Conservation (phyloP, 2,113 vertebrate genomes). For the Cyprinodon variegatus region DNA sequence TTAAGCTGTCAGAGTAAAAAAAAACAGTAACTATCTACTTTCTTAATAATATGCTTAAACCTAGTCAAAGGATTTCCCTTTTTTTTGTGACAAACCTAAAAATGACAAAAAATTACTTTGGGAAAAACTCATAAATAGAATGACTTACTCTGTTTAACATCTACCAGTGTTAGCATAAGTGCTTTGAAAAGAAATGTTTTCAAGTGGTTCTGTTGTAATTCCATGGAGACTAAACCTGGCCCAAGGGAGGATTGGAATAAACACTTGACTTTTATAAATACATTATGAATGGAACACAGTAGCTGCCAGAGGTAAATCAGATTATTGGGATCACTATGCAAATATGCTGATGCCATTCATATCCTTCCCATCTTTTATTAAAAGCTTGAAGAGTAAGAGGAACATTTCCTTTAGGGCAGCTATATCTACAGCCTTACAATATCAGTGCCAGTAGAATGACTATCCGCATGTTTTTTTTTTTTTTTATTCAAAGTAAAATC, state of each 20-base stretch:
- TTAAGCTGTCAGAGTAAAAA: neutral
- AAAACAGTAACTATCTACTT: neutral
- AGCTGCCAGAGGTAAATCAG: constrained; percentile 71
- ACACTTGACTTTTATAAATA: constrained; percentile 53
- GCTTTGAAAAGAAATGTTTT: constrained; percentile 22
- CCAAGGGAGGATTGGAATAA: constrained; percentile 57
- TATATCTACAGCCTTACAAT: constrained; percentile 42
- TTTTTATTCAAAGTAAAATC: neutral
- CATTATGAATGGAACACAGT: constrained; percentile 69
- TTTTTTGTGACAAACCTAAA: constrained; percentile 2
- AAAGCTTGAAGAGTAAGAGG: constrained; percentile 41
- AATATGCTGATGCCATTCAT: constrained; percentile 53
- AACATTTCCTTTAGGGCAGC: constrained; percentile 61
- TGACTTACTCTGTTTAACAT: neutral
- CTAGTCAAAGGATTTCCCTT: neutral
- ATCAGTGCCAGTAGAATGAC: constrained; percentile 41
- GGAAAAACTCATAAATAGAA: neutral
- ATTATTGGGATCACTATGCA: constrained; percentile 73
- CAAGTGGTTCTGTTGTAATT: constrained; percentile 43
- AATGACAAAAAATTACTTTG: neutral
- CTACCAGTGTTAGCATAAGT: neutral
- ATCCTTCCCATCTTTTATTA: constrained; percentile 54
- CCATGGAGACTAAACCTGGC: constrained; percentile 55
- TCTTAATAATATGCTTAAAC: constrained; percentile 1
- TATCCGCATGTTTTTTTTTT: neutral